Percentiles rank a stretch among this genome's conserved stretches.
Conservation (phyloP, 2,888 invertebrate species). For the Heliconius ethilla region DNA sequence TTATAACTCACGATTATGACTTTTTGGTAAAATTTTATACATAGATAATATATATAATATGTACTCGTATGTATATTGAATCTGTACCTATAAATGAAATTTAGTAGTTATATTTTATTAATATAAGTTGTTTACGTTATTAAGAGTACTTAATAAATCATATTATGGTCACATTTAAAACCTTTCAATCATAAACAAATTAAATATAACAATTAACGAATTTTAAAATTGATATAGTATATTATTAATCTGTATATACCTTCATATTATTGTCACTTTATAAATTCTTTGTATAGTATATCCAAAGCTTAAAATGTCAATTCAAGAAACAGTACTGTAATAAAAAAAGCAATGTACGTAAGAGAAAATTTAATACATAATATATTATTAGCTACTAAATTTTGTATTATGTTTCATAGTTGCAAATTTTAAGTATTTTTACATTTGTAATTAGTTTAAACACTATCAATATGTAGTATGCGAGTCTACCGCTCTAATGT, state of each 20-base stretch:
- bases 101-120: constrained; percentile 1
- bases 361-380: constrained; percentile 3
- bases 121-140: not conserved
- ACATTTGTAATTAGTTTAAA: constrained; percentile 3
- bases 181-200: not conserved
- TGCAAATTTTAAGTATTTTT: constrained; percentile 6
- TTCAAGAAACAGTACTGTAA: constrained; percentile 20
- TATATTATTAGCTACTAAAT: not conserved
- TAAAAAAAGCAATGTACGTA: constrained; percentile 21
- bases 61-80: constrained; percentile 9
- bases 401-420: constrained; percentile 5
- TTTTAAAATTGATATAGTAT: constrained; percentile 5
- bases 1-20: constrained; percentile 16
- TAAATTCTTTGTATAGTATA: constrained; percentile 18
- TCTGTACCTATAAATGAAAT: not conserved
- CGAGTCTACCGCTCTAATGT: not conserved
- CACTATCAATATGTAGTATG: not conserved
- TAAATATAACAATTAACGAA: constrained; percentile 4
- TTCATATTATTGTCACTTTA: constrained; percentile 18
- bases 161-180: not conserved
- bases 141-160: not conserved
- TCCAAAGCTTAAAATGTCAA: constrained; percentile 23
- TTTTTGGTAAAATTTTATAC: constrained; percentile 23
- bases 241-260: not conserved
- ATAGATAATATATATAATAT: constrained; percentile 4